Conservation (phyloP, 92 coral and sea anemone genomes). For the Chrysogorgia sp. region DNA sequence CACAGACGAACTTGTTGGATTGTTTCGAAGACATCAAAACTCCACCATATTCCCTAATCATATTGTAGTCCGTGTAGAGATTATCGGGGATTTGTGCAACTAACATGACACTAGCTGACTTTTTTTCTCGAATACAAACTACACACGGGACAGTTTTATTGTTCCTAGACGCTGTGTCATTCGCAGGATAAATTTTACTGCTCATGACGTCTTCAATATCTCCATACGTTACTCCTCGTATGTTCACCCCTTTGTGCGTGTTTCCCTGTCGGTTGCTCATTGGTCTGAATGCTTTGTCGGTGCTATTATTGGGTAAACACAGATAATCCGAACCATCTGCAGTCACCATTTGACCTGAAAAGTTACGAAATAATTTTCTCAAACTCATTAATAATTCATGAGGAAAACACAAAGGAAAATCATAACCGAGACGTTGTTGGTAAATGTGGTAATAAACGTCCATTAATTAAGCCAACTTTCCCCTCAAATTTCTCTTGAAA, state of each 20-base stretch:
- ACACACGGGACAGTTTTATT: slow-evolving; percentile 31
- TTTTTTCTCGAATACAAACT: not conserved
- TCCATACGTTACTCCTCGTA: slow-evolving; percentile 25
- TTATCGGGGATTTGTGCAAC: not conserved
- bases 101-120: slow-evolving; percentile 3
- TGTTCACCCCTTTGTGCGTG: not conserved
- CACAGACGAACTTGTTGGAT: slow-evolving; percentile 10
- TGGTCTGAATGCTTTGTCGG: not conserved
- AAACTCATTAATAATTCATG: too few species aligned
- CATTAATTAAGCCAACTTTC: too few species aligned
- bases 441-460: too few species aligned
- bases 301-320: not conserved
- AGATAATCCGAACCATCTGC: slow-evolving; percentile 20
- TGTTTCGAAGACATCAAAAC: slow-evolving; percentile 19
- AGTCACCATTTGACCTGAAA: slow-evolving; percentile 23
- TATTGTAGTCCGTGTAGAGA: not conserved
- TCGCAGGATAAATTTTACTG: not conserved
- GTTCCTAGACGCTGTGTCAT: slow-evolving; percentile 5
- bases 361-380: not conserved
- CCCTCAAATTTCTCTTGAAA: too few species aligned
- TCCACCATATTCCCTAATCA: slow-evolving; percentile 11
- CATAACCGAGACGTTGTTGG: too few species aligned
- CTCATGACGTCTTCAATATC: slow-evolving; percentile 31
- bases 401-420: too few species aligned
- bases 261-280: not conserved